phyloP scores from a whole-genome alignment of 2,113 vertebrate species.

The Silurus asotus region DNA sequence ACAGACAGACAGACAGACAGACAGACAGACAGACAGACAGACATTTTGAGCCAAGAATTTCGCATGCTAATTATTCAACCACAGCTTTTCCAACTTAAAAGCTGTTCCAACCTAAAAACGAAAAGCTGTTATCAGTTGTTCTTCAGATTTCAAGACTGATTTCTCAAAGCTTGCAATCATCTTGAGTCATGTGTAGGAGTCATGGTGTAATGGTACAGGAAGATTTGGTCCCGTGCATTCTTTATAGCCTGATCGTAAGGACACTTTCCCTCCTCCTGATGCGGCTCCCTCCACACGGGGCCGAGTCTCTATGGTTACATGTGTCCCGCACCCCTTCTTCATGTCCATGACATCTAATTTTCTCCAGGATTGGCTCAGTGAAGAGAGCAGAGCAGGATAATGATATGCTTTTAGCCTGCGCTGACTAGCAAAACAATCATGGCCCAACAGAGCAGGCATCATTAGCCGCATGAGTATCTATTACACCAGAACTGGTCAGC shows the following conservation, averaged over 20 bases:
- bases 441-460: conserved; percentile 70
- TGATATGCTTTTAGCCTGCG: conserved; percentile 76
- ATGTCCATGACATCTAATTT: conserved; percentile 74
- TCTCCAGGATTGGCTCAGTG: conserved; percentile 62
- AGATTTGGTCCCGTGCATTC: conserved; percentile 17
- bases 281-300: conserved; percentile 54
- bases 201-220: conserved; percentile 22
- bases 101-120: neutral
- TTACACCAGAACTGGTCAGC: conserved; percentile 56
- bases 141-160: neutral
- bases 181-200: conserved; percentile 31
- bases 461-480: conserved; percentile 69
- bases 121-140: neutral
- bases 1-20: too few species aligned
- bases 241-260: conserved; percentile 44
- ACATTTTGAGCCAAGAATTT: neutral
- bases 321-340: conserved; percentile 59
- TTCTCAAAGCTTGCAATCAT: conserved; percentile 4
- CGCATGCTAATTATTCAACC: neutral
- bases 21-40: too few species aligned
- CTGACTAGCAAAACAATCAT: conserved; percentile 68
- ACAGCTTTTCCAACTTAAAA: neutral
- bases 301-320: conserved; percentile 65
- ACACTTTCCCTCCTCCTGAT: conserved; percentile 54
- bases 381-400: conserved; percentile 70